A percentile compares a stretch with the other conserved stretches of the same genome.
Conservation (phyloP, 2,797 vertebrate species). For the Myripristis murdjan region DNA sequence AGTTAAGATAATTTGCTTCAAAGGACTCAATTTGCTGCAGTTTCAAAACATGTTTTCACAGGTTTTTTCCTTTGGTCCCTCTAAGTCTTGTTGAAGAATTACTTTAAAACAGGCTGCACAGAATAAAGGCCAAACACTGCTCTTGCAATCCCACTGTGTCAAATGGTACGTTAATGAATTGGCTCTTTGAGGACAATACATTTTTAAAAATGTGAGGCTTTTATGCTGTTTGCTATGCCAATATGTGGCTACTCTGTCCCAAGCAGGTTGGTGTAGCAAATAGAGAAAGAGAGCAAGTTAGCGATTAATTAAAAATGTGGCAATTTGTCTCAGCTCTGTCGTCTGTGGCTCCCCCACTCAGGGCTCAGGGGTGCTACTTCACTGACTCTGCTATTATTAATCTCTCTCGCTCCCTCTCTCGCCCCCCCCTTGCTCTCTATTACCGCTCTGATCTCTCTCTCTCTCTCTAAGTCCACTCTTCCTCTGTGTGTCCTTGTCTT, state of each 20-base stretch:
- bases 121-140: conserved; percentile 28
- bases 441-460: conserved; percentile 42
- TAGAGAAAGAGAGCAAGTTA: conserved; percentile 45
- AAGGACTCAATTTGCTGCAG: too few species aligned
- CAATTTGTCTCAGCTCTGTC: conserved; percentile 72
- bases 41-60: too few species aligned
- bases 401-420: conserved; percentile 38
- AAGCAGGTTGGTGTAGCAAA: conserved; percentile 37
- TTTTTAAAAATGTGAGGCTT: background rate
- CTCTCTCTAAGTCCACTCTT: conserved; percentile 33
- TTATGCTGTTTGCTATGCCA: conserved; percentile 50
- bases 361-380: conserved; percentile 72
- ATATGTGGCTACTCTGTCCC: conserved; percentile 54
- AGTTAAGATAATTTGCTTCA: too few species aligned
- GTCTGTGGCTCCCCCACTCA: conserved; percentile 61
- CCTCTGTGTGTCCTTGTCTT: conserved; percentile 43
- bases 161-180: conserved; percentile 9
- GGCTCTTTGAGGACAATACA: background rate
- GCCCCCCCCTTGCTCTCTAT: conserved; percentile 27
- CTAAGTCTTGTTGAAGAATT: too few species aligned
- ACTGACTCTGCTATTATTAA: conserved; percentile 68
- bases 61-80: background rate
- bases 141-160: conserved; percentile 32
- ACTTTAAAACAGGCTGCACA: conserved; percentile 24
- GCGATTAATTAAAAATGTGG: conserved; percentile 82